Base-by-base conservation (phyloP, 2,888 invertebrate genomes). In the Dichetophora obliterata region DNA sequence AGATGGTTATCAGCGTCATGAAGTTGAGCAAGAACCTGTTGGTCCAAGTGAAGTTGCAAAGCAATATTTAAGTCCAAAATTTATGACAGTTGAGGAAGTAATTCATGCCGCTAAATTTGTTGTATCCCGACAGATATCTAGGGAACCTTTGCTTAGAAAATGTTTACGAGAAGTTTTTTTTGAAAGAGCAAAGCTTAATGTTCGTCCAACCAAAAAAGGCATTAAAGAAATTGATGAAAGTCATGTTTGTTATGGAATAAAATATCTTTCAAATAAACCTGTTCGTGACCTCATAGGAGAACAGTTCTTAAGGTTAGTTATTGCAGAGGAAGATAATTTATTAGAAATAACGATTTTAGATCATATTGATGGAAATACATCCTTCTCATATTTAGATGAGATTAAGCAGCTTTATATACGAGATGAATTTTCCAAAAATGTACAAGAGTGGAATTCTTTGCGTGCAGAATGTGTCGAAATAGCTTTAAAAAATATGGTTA, bases 201-300 rank as follows among this genome's bases (percentile, higher is more conserved):
- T 96, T 0, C 88, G 89, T 0, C 98, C 99, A 0, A 99, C 98
- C 0, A 95, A 95, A 85, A 94, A 95, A 81, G 99, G 99, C 0
- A 86, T 94, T 52, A 98, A 98, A 89, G 96, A 97, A 84, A 97
- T 99, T 80, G 99, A 99, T 87, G 99, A 99, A 90, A 94, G 94
- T 81, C 98, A 99, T 88, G 92, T 94, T 0, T 95, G 96, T 82
- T 97, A 92, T 86, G 93, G 93, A 50, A 91, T 96, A 91, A 98
- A 98, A 87, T 99, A 98, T 87, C 86, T 99, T 61, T 95, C 94
- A 86, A 95, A 95, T 86, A 99, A 99, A 86, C 98, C 98, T 0
- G 95, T 98, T 0, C 91, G 95, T 3, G 96, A 97, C 86, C 90
- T 99, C 66, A 92, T 93, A 0, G 95, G 95, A 0, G 98, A 99